These are phyloP conservation scores for Laterallus jamaicensis DNA, from an alignment of 2,113 vertebrate genomes.

Conservation along the genomic window DNA sequence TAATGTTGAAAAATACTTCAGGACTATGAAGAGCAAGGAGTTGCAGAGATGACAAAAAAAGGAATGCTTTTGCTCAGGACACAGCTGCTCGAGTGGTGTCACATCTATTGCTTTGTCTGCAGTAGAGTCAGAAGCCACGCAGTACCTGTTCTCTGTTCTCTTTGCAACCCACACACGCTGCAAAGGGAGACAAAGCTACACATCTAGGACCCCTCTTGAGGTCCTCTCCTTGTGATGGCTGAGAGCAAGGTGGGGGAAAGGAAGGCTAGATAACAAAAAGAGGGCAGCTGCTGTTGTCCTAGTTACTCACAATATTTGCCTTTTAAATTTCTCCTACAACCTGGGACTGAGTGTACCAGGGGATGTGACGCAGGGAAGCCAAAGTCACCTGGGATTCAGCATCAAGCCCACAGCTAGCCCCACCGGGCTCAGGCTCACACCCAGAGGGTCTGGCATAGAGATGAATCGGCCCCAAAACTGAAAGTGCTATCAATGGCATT, in stretches of 20 bases:
- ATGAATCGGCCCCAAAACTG: background rate
- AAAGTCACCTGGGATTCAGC: background rate
- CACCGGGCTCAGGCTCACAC: background rate
- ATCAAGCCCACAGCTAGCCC: background rate
- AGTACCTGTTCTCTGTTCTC: background rate
- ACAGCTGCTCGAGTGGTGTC: background rate
- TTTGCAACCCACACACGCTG: fast-evolving
- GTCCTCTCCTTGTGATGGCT: background rate
- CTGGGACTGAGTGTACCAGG: background rate
- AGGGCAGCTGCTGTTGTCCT: background rate
- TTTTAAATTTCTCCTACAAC: background rate
- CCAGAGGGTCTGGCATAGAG: background rate
- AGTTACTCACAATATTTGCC: background rate
- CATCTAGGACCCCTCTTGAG: background rate
- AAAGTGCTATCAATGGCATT: background rate
- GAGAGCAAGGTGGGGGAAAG: background rate
- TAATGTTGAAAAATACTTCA: background rate
- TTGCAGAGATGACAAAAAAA: background rate
- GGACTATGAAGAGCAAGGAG: background rate
- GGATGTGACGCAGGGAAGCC: background rate
- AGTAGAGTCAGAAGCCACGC: background rate
- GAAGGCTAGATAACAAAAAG: background rate
- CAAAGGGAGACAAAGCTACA: background rate
- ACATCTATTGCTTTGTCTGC: background rate
- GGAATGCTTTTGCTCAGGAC: background rate